Percentiles rank a stretch among this genome's conserved stretches.
Conservation (phyloP, 2,888 invertebrate genomes). For the Drosophila formosana region DNA sequence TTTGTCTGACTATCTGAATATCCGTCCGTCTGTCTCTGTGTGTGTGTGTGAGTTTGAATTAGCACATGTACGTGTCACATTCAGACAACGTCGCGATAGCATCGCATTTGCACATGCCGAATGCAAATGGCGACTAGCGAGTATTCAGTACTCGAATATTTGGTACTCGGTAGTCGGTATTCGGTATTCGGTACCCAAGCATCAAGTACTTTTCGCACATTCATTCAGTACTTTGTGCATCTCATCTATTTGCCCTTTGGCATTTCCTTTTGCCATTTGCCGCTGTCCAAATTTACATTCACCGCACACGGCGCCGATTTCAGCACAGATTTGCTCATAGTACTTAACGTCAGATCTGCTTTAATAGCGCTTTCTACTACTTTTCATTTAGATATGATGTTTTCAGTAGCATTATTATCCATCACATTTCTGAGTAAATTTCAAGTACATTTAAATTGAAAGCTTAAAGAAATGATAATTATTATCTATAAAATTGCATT, state of each 20-base stretch:
- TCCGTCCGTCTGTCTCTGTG: neutral
- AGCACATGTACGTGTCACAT: slow-evolving; percentile 74
- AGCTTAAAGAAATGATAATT: too few species aligned
- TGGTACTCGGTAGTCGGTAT: neutral
- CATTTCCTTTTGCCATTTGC: slow-evolving; percentile 29
- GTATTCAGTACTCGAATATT: neutral
- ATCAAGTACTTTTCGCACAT: slow-evolving; percentile 38
- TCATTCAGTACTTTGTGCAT: slow-evolving; percentile 37
- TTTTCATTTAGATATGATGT: too few species aligned
- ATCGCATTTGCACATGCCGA: slow-evolving; percentile 60
- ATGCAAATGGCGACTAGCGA: slow-evolving; percentile 43
- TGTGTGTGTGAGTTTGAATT: slow-evolving; percentile 58
- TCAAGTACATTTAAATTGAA: too few species aligned
- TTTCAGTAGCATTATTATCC: too few species aligned
- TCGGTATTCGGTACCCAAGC: neutral
- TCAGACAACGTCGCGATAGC: slow-evolving; percentile 52
- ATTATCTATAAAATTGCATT: too few species aligned
- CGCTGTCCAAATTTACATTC: slow-evolving; percentile 35
- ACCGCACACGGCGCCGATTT: slow-evolving; percentile 24
- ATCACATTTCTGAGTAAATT: too few species aligned
- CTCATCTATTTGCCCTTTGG: slow-evolving; percentile 46
- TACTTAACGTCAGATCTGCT: neutral
- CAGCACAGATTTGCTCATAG: slow-evolving; percentile 29
- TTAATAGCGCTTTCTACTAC: too few species aligned
- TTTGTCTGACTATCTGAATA: neutral